Evolutionary conservation across 2,888 invertebrate genomes (phyloP).

Genomic region (Melieria crassipennis): DNA sequence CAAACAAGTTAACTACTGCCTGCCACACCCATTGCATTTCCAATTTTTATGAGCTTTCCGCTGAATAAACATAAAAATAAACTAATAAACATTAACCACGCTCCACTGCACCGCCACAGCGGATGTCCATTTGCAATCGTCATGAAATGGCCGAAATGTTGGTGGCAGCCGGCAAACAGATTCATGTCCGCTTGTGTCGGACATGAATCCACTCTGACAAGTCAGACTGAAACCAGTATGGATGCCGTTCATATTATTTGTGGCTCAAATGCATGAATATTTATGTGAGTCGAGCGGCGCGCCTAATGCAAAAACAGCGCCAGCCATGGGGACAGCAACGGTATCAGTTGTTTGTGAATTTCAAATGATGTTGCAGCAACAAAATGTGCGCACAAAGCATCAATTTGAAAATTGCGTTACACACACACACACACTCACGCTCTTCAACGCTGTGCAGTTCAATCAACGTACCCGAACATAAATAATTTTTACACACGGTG

Average conservation of each 20-base stretch:
- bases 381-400: slow-evolving; percentile 2
- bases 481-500: slow-evolving; percentile 3
- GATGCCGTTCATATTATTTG: neutral
- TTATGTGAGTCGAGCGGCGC: neutral
- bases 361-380: neutral
- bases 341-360: too few species aligned
- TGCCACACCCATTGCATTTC: too few species aligned
- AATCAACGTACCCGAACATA: slow-evolving; percentile 15
- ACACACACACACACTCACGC: neutral
- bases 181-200: too few species aligned
- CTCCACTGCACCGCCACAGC: neutral
- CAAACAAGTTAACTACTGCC: too few species aligned
- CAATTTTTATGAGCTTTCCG: slow-evolving; percentile 1
- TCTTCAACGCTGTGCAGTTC: slow-evolving; percentile 10
- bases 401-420: neutral
- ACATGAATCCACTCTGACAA: neutral
- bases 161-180: neutral
- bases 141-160: slow-evolving; percentile 3
- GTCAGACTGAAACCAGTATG: neutral
- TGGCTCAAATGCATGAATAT: neutral
- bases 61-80: slow-evolving; percentile 15
- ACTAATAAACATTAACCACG: slow-evolving; percentile 13
- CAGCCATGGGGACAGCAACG: neutral
- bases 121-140: neutral
- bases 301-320: neutral